phyloP scores from a whole-genome alignment of 2,113 vertebrate genomes.

The Apaloderma vittatum region DNA sequence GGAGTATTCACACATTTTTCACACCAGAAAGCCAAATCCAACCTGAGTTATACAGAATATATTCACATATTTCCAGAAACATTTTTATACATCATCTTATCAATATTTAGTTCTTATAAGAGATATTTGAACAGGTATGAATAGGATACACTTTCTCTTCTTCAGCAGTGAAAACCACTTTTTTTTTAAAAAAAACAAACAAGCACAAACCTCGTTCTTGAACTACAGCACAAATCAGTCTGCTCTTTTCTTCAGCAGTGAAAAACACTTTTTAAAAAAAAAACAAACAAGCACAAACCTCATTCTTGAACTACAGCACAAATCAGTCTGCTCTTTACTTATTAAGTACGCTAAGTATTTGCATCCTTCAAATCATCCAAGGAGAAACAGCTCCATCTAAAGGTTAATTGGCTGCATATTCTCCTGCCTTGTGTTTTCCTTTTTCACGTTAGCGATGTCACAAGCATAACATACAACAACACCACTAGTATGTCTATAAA shows the following conservation, averaged over 20 bases:
- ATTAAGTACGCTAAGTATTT: neutral
- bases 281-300: neutral
- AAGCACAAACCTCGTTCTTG: neutral
- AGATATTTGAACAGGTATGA: neutral
- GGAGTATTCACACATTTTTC: neutral
- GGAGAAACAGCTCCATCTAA: slow-evolving; percentile 79
- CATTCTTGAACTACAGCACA: neutral
- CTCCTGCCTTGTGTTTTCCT: neutral
- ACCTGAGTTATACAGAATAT: neutral
- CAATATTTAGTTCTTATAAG: neutral
- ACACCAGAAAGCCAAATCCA: neutral
- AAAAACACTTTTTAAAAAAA: neutral
- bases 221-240: neutral
- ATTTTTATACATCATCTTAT: neutral
- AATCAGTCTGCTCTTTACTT: neutral
- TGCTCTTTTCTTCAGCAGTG: neutral
- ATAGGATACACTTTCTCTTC: neutral
- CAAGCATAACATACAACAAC: fast-evolving
- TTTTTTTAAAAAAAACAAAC: neutral
- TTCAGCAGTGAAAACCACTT: neutral
- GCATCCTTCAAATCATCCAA: neutral
- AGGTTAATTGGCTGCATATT: slow-evolving; percentile 12
- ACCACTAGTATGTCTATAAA: neutral
- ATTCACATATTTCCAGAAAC: neutral
- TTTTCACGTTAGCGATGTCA: neutral